phyloP scores from a whole-genome alignment of 2,888 invertebrate genomes.

The Stenotaenia linearis region DNA sequence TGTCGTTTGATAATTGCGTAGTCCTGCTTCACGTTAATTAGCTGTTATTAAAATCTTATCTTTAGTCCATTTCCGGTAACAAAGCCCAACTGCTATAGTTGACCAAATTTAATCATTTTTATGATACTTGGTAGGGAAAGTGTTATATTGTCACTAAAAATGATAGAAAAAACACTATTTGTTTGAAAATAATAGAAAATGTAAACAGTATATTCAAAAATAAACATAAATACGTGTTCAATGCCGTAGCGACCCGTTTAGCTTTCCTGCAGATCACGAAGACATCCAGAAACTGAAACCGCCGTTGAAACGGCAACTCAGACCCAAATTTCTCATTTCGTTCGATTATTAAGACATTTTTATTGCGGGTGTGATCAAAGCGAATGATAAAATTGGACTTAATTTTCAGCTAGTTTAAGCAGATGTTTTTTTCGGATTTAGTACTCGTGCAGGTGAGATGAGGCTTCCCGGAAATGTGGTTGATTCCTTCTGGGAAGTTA shows the following conservation, averaged over 20 bases:
- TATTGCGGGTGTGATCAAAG: too few species aligned
- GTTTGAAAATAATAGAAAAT: too few species aligned
- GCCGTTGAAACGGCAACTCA: too few species aligned
- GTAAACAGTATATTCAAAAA: too few species aligned
- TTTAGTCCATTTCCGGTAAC: constrained; percentile 18
- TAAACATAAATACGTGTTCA: too few species aligned
- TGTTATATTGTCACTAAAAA: neutral
- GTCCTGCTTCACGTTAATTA: constrained; percentile 3
- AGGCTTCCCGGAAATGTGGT: neutral
- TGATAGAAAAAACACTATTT: too few species aligned
- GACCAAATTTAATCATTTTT: neutral
- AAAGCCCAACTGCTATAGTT: neutral
- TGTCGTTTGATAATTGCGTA: neutral
- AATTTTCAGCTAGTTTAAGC: neutral
- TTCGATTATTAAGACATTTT: too few species aligned
- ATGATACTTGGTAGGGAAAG: neutral
- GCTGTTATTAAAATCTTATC: constrained; percentile 27
- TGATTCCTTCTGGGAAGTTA: neutral
- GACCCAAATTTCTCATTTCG: too few species aligned
- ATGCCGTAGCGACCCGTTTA: too few species aligned
- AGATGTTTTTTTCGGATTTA: neutral
- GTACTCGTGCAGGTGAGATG: neutral
- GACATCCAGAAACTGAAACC: too few species aligned
- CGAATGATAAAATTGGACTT: too few species aligned
- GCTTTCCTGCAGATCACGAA: too few species aligned